Evolutionary conservation across 2,888 invertebrate genomes (phyloP).

Genomic region (Melitaea athalia): DNA sequence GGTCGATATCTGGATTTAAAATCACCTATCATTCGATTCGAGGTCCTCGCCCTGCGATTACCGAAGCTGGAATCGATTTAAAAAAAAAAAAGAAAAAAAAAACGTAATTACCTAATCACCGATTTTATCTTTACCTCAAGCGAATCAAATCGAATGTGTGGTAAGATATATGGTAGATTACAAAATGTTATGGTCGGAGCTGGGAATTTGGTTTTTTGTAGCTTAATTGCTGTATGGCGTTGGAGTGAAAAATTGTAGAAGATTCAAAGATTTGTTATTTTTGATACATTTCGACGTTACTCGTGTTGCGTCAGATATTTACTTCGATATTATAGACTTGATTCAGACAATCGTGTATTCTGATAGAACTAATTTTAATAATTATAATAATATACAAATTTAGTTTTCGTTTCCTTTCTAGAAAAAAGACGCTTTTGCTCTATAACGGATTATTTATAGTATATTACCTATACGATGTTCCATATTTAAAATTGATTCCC

Average conservation of each 20-base stretch:
- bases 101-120: constrained; percentile 22
- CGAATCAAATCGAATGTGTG: constrained; percentile 12
- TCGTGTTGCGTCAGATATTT: too few relatives aligned
- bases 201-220: background rate
- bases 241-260: background rate
- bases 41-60: constrained; percentile 9
- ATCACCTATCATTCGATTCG: constrained; percentile 9
- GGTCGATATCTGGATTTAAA: background rate
- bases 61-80: constrained; percentile 10
- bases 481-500: too few relatives aligned
- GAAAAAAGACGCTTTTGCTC: too few relatives aligned
- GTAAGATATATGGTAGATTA: background rate
- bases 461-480: too few relatives aligned
- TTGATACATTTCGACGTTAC: too few relatives aligned
- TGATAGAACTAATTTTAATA: too few relatives aligned
- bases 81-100: constrained; percentile 17
- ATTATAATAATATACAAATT: too few relatives aligned
- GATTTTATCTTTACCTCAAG: constrained; percentile 22
- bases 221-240: background rate
- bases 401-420: too few relatives aligned
- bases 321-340: too few relatives aligned
- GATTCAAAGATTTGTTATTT: background rate
- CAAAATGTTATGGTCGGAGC: background rate
- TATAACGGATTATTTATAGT: too few relatives aligned
- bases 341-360: too few relatives aligned